A percentile compares a stretch with the other conserved stretches of the same genome.
These are phyloP conservation scores for Gorsachius magnificus DNA, from an alignment of 2,797 vertebrate genomes.

Conservation along the genomic window DNA sequence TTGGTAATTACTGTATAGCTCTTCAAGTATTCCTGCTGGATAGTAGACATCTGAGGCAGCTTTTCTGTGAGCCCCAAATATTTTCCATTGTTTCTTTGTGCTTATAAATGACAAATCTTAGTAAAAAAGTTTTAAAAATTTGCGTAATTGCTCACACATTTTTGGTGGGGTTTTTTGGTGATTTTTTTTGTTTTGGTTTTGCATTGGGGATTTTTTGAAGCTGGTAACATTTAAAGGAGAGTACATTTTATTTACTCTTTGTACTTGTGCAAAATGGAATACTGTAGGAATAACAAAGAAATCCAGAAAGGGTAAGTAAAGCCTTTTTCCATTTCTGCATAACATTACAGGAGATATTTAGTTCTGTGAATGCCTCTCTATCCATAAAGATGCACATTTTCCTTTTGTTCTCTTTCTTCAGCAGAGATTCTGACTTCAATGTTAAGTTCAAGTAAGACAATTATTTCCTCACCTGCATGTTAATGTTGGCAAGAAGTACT, in stretches of 20 bases:
- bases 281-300: background rate
- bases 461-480: background rate
- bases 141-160: background rate
- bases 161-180: background rate
- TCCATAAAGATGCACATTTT: background rate
- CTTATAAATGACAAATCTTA: background rate
- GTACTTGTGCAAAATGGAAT: background rate
- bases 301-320: background rate
- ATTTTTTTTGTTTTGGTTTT: background rate
- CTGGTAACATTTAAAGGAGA: background rate
- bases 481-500: background rate
- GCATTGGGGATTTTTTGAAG: background rate
- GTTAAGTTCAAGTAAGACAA: constrained; percentile 2
- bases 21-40: background rate
- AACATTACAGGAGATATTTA: background rate
- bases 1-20: background rate
- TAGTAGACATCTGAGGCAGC: background rate
- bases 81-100: background rate
- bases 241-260: background rate
- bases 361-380: background rate
- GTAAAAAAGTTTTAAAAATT: background rate
- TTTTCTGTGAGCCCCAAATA: background rate
- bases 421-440: constrained; percentile 7
- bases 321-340: background rate
- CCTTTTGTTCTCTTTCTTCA: background rate